These are phyloP conservation scores for Columba janthina DNA, from an alignment of 2,113 vertebrate genomes.

Conservation along the genomic window DNA sequence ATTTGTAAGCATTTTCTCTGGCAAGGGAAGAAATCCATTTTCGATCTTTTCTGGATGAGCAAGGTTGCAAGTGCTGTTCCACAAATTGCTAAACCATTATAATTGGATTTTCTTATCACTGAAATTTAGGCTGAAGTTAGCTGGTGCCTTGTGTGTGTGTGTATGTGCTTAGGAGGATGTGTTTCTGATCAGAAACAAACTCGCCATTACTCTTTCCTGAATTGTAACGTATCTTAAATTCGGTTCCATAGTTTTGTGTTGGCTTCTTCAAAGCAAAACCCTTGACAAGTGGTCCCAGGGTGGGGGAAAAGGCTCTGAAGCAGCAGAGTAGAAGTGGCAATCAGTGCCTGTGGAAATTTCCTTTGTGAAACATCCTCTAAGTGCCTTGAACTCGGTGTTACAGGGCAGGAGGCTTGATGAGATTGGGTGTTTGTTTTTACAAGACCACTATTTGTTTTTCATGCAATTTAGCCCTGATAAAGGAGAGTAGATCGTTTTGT, in stretches of 20 bases:
- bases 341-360: not conserved
- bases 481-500: not conserved
- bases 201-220: not conserved
- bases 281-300: fast-evolving
- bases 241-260: not conserved
- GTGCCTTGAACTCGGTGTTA: fast-evolving
- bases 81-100: not conserved
- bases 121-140: not conserved
- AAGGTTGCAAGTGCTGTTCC: not conserved
- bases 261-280: not conserved
- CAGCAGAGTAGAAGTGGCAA: not conserved
- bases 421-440: not conserved
- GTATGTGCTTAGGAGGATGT: not conserved
- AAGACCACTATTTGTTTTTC: not conserved
- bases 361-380: not conserved
- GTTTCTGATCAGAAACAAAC: not conserved
- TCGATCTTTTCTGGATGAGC: not conserved
- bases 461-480: not conserved
- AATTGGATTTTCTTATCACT: not conserved
- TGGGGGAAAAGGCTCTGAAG: not conserved
- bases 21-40: not conserved
- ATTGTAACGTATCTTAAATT: fast-evolving
- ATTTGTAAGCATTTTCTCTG: not conserved
- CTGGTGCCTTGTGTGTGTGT: not conserved
- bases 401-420: not conserved